Conservation (phyloP, 2,797 vertebrate species). For the Sphenopsis melanotis region DNA sequence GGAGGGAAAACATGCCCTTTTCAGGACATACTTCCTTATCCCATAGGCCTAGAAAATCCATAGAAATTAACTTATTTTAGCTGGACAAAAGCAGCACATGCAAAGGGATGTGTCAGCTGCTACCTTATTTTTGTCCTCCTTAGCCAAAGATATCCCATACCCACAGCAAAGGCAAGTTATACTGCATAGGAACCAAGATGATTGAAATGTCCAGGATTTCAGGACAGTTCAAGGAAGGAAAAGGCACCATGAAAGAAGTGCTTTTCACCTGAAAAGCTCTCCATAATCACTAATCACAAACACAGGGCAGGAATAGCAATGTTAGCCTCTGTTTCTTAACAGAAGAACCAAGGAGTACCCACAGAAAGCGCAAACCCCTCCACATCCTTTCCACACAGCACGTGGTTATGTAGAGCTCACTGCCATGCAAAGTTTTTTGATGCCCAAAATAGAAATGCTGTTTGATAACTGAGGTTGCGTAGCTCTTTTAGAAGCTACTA, state of each 20-base stretch:
- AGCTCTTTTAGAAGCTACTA: neutral
- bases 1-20: constrained; percentile 37
- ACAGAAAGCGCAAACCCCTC: neutral
- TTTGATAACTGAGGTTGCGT: neutral
- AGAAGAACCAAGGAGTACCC: neutral
- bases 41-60: constrained; percentile 26
- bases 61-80: constrained; percentile 3
- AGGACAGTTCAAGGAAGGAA: neutral
- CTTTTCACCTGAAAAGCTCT: neutral
- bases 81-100: neutral
- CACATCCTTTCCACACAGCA: neutral
- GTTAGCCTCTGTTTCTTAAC: neutral
- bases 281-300: neutral
- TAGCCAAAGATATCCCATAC: neutral
- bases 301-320: accelerated
- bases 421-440: neutral
- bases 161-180: neutral
- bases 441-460: neutral
- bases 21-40: neutral
- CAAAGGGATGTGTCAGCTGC: neutral
- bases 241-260: neutral
- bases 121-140: neutral
- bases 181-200: neutral
- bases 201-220: neutral
- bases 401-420: accelerated